phyloP scores from a whole-genome alignment of 2,888 invertebrate species.

The Drosophila mercatorum region DNA sequence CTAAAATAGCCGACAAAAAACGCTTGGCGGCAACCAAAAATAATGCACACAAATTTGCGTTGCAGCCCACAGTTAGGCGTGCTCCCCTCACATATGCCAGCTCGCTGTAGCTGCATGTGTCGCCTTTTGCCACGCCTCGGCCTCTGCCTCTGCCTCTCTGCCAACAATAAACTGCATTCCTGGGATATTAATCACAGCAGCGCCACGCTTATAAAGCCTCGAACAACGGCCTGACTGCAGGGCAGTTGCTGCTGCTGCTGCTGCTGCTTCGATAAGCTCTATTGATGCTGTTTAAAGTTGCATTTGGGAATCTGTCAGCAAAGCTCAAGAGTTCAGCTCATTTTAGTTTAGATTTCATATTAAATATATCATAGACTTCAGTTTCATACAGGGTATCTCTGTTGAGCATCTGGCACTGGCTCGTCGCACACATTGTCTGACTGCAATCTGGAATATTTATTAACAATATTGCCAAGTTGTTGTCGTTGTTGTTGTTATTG shows the following conservation, averaged over 20 bases:
- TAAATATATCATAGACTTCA: background rate
- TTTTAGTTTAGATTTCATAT: background rate
- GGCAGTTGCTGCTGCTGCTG: slow-evolving; percentile 11
- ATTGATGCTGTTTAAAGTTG: slow-evolving; percentile 10
- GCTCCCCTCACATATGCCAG: slow-evolving; percentile 21
- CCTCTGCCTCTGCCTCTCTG: slow-evolving; percentile 1
- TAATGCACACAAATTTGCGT: slow-evolving; percentile 75
- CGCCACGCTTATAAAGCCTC: slow-evolving; percentile 58
- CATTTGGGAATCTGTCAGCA: background rate
- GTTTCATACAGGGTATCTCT: slow-evolving; percentile 44
- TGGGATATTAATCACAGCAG: slow-evolving; percentile 76
- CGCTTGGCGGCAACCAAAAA: slow-evolving; percentile 60
- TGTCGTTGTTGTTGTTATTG: slow-evolving; percentile 53
- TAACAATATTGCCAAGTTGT: slow-evolving; percentile 64
- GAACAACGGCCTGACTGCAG: slow-evolving; percentile 21
- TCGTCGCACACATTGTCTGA: slow-evolving; percentile 29
- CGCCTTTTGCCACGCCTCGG: slow-evolving; percentile 54
- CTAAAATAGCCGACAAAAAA: slow-evolving; percentile 72
- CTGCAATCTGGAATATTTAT: slow-evolving; percentile 70
- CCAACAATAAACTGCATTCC: slow-evolving; percentile 76
- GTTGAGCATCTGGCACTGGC: slow-evolving; percentile 29
- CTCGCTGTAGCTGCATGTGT: slow-evolving; percentile 35
- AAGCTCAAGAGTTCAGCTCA: background rate
- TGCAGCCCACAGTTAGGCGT: slow-evolving; percentile 34
- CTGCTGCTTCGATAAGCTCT: slow-evolving; percentile 4